phyloP scores from a whole-genome alignment of 2,797 vertebrate genomes.

The Falco biarmicus region DNA sequence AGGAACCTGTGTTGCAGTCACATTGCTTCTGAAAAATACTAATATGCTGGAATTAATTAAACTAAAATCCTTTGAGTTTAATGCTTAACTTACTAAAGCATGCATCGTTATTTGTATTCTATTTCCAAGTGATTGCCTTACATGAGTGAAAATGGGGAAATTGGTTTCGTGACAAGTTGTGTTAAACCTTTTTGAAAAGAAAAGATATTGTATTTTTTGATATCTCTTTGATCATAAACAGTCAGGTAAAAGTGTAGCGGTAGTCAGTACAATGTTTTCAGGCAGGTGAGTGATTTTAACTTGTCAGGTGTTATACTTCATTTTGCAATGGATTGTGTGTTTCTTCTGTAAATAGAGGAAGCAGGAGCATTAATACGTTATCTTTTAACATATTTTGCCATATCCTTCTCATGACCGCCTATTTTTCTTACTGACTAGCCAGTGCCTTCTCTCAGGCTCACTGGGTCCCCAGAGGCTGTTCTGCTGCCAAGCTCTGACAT shows the following conservation, averaged over 20 bases:
- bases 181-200: not conserved
- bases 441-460: not conserved
- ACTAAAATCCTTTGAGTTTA: not conserved
- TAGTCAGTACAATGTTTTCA: not conserved
- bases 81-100: not conserved
- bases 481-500: not conserved
- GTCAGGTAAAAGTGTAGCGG: not conserved
- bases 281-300: not conserved
- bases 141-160: not conserved
- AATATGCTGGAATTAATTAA: not conserved
- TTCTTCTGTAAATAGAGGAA: not conserved
- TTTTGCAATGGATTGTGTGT: not conserved
- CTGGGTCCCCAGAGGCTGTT: not conserved
- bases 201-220: not conserved
- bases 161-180: not conserved
- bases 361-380: not conserved
- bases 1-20: not conserved
- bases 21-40: not conserved
- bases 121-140: not conserved
- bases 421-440: not conserved
- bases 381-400: not conserved
- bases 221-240: not conserved
- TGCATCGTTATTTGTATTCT: not conserved
- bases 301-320: not conserved
- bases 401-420: not conserved